Evolutionary conservation across 1,140 invertebrate species (phyloP), one percentile per base, ranked within the genome.

Genomic region (Brachionus rotundiformis): DNA sequence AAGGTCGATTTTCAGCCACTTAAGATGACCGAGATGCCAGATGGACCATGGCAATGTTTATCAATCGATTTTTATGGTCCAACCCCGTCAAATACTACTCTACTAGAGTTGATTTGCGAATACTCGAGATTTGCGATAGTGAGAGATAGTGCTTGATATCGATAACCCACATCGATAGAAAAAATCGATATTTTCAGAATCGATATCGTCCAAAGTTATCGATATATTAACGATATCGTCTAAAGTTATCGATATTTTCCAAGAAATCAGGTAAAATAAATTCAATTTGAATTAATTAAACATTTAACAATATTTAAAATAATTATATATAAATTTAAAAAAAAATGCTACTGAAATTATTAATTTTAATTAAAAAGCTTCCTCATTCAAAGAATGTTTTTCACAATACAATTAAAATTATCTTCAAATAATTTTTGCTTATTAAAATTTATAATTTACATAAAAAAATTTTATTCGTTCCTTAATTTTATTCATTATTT

Each of bases 41-140:
- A 23, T 31, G 83, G 49, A 71, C 83, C 83, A 54, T 85, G 83
- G 83, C 36, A 41, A 84, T 19, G 83, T 83, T 31, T 85, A 5
- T 75, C 73, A 16, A 82, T 84, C n/a, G 86, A 86, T 76, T 85
- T 85, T 82, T 84, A 83, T 73, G 85, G 85, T 29, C 84, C 84
- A 19, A 47, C 85, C 2, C 85, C 84, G 25, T 81, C 39, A 16
- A 83, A 83, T 29, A 71, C 84, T 31, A 83, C 83, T 76, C 68
- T 85, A 8, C 54, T 85, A 13, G 85, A 84, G 8, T 44, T 85
- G 5, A 82, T 83, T 8, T 84, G 85, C 83, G 83, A 85, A 44
- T 85, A 84, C 23, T 85, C 84, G 63, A n/a, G n/a, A n/a, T n/a
- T n/a, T n/a, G n/a, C n/a, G n/a, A n/a, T n/a, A n/a, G n/a, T n/a